Evolutionary conservation across 2,797 vertebrate genomes (phyloP), one percentile per base, ranked within the genome.

Genomic region (Sebastiscus albofasciatus): DNA sequence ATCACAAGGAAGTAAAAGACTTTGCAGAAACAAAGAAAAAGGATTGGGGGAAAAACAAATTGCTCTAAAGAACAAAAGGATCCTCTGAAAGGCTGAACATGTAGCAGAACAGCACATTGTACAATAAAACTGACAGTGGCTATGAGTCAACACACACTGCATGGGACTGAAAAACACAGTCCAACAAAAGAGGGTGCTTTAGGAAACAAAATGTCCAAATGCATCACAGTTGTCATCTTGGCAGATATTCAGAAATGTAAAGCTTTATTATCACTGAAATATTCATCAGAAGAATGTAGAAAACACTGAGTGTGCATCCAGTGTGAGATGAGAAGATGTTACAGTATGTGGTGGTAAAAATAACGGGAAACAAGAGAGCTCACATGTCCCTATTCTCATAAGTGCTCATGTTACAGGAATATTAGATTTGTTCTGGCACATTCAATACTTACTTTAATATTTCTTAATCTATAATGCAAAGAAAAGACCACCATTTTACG

Each of bases 261-360:
- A 73, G 76, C 75, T 67, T 46, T 6, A 20, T 62, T 67, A 22
- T 54, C 62, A 7, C 66, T 89, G 76, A 81, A 81, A 77, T 68
- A 80, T 81, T 67, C 9, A 90, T 72, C 75, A 36, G 62, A 54
- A 54, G 46, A 62, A 67, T 64, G n/a, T 14, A 77, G 61, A 69
- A 78, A 78, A 76, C 49, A 56, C 14, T 39, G 52, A 66, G 31
- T 69, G 67, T 67, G 66, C 65, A 66, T 72, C 24, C 29, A 13
- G 71, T 56, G 72, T 74, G 65, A 73, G 82, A 62, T 1, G 66
- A 76, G 62, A 59, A 33, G 70, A 81, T 56, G 69, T 71, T 46
- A 36, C 34, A 13, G 46, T 52, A 52, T 52, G 46, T 46, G 22
- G 64, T 61, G 67, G 29, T 58, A 64, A 67, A 86, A 84, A 85